Base-by-base conservation (phyloP, 2,113 vertebrate species). In the Zingel zingel region DNA sequence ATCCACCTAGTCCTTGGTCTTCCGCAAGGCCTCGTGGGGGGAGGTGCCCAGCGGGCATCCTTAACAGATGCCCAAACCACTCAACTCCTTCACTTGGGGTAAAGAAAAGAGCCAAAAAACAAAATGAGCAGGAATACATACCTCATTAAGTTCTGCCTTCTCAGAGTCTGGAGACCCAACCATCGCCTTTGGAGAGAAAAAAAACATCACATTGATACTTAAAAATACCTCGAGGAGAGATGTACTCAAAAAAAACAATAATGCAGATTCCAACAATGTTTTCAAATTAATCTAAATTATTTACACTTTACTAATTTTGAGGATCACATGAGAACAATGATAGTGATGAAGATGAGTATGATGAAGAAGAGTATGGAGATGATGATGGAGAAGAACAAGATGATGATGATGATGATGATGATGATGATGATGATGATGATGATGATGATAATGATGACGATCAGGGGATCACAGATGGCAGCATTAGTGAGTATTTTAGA, bases 111-210 rank as follows among this genome's bases (percentile, higher is more conserved):
- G 39, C 10, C 39, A 9, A 43, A 2, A 43, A 43, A n/a, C n/a
- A 43, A 11, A 43, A 43, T 43, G 1, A 66, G 8, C 33, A 12
- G 3, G 45, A 6, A 2, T 18, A 57, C 72, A 6, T 53, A 88
- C 86, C 62, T 85, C 68, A 45, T 3, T 6, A 39, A 80, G 45
- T 36, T 77, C 79, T 7, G 48, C 19, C 33, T 33, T 58, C 53
- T 80, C 77, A 54, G 69, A 57, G n/a, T 23, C n/a, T 3, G 76
- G 58, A 74, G 72, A 74, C 25, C 16, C 73, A 73, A 30, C 68
- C 48, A 27, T 9, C 0, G 19, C 47, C 83, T 88, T 18, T 25
- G 48, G 6, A 83, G 1, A 83, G 19, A n/a, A 77, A 81, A 77
- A 25, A 3, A 16, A 47, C n/a, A n/a, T 57, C 12, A 27, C 12